Percentiles rank a stretch among this genome's conserved stretches.
Conservation (phyloP, 2,797 vertebrate species). For the Pseudopleuronectes americanus region DNA sequence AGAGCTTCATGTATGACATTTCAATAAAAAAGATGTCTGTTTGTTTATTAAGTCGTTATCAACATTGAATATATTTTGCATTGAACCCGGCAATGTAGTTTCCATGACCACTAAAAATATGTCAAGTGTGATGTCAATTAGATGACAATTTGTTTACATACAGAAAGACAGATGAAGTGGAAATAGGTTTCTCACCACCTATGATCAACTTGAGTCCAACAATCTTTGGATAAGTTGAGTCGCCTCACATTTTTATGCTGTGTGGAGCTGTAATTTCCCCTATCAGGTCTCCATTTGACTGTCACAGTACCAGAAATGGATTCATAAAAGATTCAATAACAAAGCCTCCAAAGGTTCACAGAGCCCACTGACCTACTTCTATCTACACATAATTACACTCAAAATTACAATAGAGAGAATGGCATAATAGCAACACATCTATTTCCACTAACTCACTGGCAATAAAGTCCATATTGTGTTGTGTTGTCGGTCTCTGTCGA, state of each 20-base stretch:
- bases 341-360: conserved; percentile 9
- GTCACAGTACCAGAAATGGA: conserved; percentile 15
- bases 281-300: background rate
- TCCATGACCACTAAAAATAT: no score
- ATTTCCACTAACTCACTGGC: background rate
- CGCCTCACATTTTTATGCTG: conserved; percentile 5
- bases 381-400: conserved; percentile 14
- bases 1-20: no score
- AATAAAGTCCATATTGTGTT: conserved; percentile 12
- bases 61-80: no score
- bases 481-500: background rate
- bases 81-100: no score
- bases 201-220: conserved; percentile 1
- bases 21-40: no score
- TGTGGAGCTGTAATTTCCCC: conserved; percentile 20
- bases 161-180: no score
- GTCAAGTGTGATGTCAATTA: no score
- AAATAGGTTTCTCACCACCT: no score
- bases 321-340: conserved; percentile 10
- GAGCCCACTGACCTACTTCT: conserved; percentile 21
- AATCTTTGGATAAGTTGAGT: background rate
- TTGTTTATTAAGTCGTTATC: no score
- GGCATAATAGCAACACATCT: no score
- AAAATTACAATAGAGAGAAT: no score
- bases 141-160: no score